A percentile compares a stretch with the other conserved stretches of the same genome.
phyloP scores from a whole-genome alignment of 2,888 invertebrate genomes.

The Lasioglossum leucozonium region DNA sequence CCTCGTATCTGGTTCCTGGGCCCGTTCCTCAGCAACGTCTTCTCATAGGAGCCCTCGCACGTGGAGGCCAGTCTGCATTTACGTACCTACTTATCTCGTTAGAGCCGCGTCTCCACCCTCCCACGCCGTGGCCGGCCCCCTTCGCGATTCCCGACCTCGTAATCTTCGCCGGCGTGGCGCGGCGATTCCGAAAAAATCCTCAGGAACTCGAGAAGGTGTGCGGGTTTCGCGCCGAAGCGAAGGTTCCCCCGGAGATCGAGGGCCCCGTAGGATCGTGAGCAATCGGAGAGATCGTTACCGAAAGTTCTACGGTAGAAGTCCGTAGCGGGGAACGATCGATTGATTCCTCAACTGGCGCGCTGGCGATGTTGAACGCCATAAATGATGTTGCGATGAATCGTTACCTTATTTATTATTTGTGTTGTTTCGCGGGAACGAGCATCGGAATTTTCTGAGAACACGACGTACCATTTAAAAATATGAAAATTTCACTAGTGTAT shows the following conservation, averaged over 20 bases:
- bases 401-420: no score
- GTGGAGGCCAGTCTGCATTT: slow-evolving; percentile 59
- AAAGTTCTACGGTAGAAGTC: background rate
- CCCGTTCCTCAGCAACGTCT: slow-evolving; percentile 61
- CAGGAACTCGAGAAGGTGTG: slow-evolving; percentile 37
- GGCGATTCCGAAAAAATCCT: slow-evolving; percentile 48
- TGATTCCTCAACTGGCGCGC: background rate
- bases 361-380: background rate
- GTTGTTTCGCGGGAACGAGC: no score
- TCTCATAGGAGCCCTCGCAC: slow-evolving; percentile 58
- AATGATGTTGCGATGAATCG: background rate
- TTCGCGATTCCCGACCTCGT: slow-evolving; percentile 65
- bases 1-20: slow-evolving; percentile 68
- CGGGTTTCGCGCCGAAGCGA: slow-evolving; percentile 1
- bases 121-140: slow-evolving; percentile 59
- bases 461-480: background rate
- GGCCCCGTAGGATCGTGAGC: background rate
- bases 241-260: slow-evolving; percentile 19
- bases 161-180: slow-evolving; percentile 62
- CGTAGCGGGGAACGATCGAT: background rate
- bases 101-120: slow-evolving; percentile 69
- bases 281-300: slow-evolving; percentile 1
- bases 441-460: no score
- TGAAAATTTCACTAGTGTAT: background rate
- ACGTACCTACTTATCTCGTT: slow-evolving; percentile 73